These are phyloP conservation scores for Cheilosia variabilis DNA, from an alignment of 2,888 invertebrate genomes.

Conservation along the genomic window DNA sequence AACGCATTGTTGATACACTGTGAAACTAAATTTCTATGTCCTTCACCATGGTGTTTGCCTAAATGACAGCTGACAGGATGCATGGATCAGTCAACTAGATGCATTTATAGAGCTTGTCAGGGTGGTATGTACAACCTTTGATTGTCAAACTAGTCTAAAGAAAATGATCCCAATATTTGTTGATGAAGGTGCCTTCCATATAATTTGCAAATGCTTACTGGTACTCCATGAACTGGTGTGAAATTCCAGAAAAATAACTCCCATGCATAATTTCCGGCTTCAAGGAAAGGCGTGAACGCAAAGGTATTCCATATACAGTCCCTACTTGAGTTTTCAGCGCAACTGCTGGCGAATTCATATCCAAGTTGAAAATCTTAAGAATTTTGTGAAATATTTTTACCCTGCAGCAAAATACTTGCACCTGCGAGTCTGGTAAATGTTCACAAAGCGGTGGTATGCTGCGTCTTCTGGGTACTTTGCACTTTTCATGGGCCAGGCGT, in stretches of 20 bases:
- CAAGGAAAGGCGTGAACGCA: constrained; percentile 13
- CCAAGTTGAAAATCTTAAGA: constrained; percentile 34
- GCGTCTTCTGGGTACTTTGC: neutral
- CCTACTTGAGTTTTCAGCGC: constrained; percentile 15
- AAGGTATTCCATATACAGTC: constrained; percentile 31
- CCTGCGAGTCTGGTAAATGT: constrained; percentile 7
- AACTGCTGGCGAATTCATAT: constrained; percentile 21
- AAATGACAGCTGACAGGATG: constrained; percentile 17
- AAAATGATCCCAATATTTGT: too few species aligned
- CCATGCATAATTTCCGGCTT: neutral
- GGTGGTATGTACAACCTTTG: neutral
- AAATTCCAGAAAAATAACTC: neutral
- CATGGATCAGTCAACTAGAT: neutral
- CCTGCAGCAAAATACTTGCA: constrained; percentile 46
- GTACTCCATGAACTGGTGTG: neutral
- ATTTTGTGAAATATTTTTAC: constrained; percentile 54
- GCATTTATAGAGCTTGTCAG: neutral
- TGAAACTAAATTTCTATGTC: constrained; percentile 6
- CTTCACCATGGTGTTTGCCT: constrained; percentile 5
- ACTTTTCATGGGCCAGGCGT: neutral
- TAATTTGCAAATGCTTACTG: neutral
- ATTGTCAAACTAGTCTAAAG: too few species aligned
- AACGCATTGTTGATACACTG: constrained; percentile 10
- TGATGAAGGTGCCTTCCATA: too few species aligned
- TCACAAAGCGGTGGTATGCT: neutral